Conservation (phyloP, 2,113 vertebrate genomes). For the Tauraco erythrolophus region DNA sequence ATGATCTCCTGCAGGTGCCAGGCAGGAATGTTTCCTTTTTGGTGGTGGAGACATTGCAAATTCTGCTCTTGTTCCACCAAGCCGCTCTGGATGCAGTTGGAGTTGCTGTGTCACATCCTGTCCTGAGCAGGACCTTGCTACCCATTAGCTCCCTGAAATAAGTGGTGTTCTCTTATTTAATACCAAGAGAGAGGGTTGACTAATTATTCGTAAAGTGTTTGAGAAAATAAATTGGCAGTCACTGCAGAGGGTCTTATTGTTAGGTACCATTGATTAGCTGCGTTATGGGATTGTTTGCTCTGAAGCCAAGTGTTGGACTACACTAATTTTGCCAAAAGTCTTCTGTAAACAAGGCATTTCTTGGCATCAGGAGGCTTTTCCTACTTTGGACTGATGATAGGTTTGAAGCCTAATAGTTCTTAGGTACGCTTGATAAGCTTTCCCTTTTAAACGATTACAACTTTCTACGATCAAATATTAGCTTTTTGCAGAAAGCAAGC, state of each 20-base stretch:
- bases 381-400: not conserved
- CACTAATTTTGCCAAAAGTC: constrained; percentile 7
- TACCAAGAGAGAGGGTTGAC: not conserved
- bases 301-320: not conserved
- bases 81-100: accelerated
- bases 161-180: not conserved
- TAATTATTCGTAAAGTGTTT: not conserved
- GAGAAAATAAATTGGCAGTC: not conserved
- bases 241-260: not conserved
- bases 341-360: constrained; percentile 18
- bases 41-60: not conserved
- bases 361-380: constrained; percentile 10
- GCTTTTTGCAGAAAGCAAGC: not conserved
- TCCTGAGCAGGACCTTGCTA: accelerated
- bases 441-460: not conserved
- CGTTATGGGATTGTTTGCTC: not conserved
- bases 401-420: not conserved
- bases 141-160: not conserved
- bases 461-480: not conserved
- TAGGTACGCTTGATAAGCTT: not conserved
- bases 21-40: not conserved
- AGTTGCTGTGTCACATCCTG: accelerated
- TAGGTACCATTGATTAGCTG: not conserved
- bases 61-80: not conserved
- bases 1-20: constrained; percentile 7